A percentile compares a stretch with the other conserved stretches of the same genome.
Evolutionary conservation across 2,888 invertebrate species (phyloP).

Genomic region (Hipparchia semele): DNA sequence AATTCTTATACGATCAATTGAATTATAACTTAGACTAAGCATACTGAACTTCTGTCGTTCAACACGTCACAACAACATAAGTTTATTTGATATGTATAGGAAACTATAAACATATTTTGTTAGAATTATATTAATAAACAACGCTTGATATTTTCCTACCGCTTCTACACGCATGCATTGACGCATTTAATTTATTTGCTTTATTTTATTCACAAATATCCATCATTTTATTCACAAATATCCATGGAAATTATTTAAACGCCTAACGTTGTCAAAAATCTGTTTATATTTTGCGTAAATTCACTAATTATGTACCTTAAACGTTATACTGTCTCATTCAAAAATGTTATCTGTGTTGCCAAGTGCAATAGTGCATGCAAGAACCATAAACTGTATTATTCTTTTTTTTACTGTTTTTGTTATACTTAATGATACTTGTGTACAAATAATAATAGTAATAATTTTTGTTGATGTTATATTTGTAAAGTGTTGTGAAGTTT

Average conservation of each 20-base stretch:
- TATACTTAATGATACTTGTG: not conserved
- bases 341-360: constrained; percentile 22
- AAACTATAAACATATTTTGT: not conserved
- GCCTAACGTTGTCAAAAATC: no score
- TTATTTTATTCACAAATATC: not conserved
- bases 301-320: not conserved
- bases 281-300: not conserved
- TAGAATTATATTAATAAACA: not conserved
- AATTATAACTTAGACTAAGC: no score
- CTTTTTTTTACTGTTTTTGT: not conserved
- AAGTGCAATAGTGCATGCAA: constrained; percentile 20
- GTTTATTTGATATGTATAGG: not conserved
- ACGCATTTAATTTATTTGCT: not conserved
- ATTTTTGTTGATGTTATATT: not conserved
- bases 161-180: not conserved
- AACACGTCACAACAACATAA: no score
- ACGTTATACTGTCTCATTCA: constrained; percentile 59
- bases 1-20: no score
- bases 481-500: not conserved
- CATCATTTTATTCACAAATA: not conserved
- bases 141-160: not conserved
- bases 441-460: not conserved
- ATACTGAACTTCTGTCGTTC: no score
- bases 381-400: not conserved
- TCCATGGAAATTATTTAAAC: not conserved